Evolutionary conservation across 1,140 invertebrate species (phyloP), one percentile per base, ranked within the genome.

Genomic region (Littorina saxatilis): DNA sequence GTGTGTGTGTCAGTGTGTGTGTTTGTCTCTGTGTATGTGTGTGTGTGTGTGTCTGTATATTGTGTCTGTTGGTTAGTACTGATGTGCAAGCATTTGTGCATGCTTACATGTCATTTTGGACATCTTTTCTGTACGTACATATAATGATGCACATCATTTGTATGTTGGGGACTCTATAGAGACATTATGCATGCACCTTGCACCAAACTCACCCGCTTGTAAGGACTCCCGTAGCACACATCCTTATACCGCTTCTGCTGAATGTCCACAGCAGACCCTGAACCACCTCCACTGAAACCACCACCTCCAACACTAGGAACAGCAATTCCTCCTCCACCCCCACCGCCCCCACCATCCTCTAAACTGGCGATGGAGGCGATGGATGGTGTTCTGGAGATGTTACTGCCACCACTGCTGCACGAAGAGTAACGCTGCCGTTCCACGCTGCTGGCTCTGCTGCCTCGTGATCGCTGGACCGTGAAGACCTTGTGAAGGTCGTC

Each of bases 401-500:
- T 83, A 79, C 75, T 84, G 79, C 66, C 81, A 50, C 73, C 77
- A 52, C 70, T 82, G 73, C 72, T 75, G 52, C 63, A 75, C 27
- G 63, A 80, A 17, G 55, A 70, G 77, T 78, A 79, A 50, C 76
- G 79, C 32, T 82, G 68, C 27, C 82, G 74, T 52, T 74, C 72
- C 47, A 52, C 79, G 15, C 43, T 76, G 20, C 79, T 83, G 23
- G 76, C 55, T 55, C 68, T 52, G 66, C 72, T 80, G 63, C 74
- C 79, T 23, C 75, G 61, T 80, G 84, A 84, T 72, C 87, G 86
- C 72, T 88, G 88, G 55, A 91, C 84, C 95, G 96, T 80, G 96
- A 96, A 87, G 94, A 94, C 93, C 95, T 95, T 66, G 96, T 95
- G 89, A n/a, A 94, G 89, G 85, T 98, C 96, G 92, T 98, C 97